Evolutionary conservation across 2,888 invertebrate species (phyloP).

Genomic region (Microplitis deprimator): DNA sequence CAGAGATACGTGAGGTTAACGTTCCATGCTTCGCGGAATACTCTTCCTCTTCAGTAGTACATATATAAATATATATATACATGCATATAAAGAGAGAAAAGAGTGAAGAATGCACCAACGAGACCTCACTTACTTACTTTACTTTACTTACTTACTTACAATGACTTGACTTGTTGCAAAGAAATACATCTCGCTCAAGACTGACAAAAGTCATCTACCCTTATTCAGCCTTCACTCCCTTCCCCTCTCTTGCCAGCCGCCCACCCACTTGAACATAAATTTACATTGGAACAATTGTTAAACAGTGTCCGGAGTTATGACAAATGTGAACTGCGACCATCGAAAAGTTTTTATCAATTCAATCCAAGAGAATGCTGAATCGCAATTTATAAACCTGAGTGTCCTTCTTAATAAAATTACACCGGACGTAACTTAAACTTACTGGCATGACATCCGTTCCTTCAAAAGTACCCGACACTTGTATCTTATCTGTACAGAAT

Average conservation of each 20-base stretch:
- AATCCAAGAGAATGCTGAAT: constrained; percentile 5
- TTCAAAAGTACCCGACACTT: constrained; percentile 8
- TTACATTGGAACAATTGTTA: constrained; percentile 37
- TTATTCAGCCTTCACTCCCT: background rate
- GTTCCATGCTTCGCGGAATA: constrained; percentile 42
- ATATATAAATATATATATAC: no score
- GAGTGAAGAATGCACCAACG: background rate
- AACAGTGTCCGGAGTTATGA: background rate
- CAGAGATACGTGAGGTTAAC: constrained; percentile 49
- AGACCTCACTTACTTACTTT: background rate
- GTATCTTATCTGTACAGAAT: no score
- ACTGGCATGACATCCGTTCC: constrained; percentile 32
- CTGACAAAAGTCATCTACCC: background rate
- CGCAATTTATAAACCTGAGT: constrained; percentile 40
- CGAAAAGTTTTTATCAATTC: constrained; percentile 4
- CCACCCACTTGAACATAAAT: background rate
- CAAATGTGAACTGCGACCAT: constrained; percentile 14
- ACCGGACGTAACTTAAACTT: constrained; percentile 6
- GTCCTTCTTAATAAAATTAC: constrained; percentile 34
- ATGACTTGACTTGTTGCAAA: background rate
- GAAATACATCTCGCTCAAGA: background rate
- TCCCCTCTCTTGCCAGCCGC: no score
- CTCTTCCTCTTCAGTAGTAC: constrained; percentile 22
- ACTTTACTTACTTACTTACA: background rate
- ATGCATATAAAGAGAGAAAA: background rate